Evolutionary conservation across 37 sponge, comb jelly and placozoan species (phyloP), one percentile per base, ranked within the genome.

Genomic region (Cliona cf. orientalis): DNA sequence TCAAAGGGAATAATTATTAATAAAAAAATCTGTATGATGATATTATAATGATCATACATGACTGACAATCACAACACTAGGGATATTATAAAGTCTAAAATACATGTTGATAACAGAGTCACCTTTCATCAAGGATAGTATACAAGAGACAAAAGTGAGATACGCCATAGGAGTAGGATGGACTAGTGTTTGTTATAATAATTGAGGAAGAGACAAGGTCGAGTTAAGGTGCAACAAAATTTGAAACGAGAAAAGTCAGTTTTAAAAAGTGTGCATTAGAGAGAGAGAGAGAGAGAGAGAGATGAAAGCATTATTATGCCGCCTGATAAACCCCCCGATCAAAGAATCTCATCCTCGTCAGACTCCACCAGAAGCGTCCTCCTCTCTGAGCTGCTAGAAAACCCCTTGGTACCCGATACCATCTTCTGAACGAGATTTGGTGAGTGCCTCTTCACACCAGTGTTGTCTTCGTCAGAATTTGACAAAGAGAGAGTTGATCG

Each of bases 301-400:
- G n/a, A n/a, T n/a, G n/a, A n/a, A n/a, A n/a, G n/a, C n/a, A n/a
- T n/a, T 19, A 19, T 17, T 11, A 49, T 17, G 17, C 14, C 11
- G 17, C 17, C 22, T 23, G 28, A 23, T 11, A 19, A 63, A 68
- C 63, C 12, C 63, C 22, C 5, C 7, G 74, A 23, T 59, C 28
- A 75, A 29, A 75, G 36, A 31, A 90, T 65, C 39, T 90, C 91
- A 17, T 90, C 91, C 38, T 90, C 91, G 34, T 90, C 91, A 1
- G 91, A 85, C 26, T 80, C 71, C 5, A 79, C 91, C 35, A 90
- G 40, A 21, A 90, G 64, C 3, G 79, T 84, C 26, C 75, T 76
- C 59, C 56, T 80, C 57, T 90, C 91, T 17, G 58, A 80, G 70
- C 69, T 75, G n/a, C 53, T 69, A 2, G n/a, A 26, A 0, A 41